These are phyloP conservation scores for Cotesia chilonis DNA, from an alignment of 1,140 invertebrate species.

Conservation along the genomic window DNA sequence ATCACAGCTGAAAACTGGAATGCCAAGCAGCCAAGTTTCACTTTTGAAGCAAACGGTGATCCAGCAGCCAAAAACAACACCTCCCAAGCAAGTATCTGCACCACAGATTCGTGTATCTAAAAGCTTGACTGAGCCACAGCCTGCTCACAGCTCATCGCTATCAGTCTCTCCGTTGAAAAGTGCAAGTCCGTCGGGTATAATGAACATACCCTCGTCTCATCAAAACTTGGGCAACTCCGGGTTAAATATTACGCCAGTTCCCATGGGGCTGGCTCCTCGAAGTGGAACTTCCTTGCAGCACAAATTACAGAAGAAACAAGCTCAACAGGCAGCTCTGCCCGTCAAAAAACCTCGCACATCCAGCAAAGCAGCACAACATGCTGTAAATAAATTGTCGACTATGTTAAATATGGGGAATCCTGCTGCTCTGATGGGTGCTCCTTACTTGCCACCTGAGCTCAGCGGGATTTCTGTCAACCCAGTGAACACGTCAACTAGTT, in stretches of 20 bases:
- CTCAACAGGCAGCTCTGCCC: conserved; percentile 44
- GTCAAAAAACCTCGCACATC: conserved; percentile 44
- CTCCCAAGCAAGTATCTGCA: conserved; percentile 48
- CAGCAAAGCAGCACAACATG: conserved; percentile 8
- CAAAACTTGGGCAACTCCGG: conserved; percentile 35
- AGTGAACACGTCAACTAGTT: conserved; percentile 32
- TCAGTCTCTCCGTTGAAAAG: conserved; percentile 46
- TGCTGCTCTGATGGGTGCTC: conserved; percentile 37
- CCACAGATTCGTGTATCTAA: conserved; percentile 58
- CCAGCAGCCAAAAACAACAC: conserved; percentile 43
- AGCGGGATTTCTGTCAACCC: conserved; percentile 53
- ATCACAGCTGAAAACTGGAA: conserved; percentile 35
- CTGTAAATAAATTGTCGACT: conserved; percentile 15
- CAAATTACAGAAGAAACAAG: conserved; percentile 57
- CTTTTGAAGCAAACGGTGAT: conserved; percentile 51
- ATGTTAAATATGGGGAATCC: conserved; percentile 39
- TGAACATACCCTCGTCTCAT: conserved; percentile 34
- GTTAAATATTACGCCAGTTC: conserved; percentile 44
- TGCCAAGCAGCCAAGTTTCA: conserved; percentile 46
- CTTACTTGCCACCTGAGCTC: conserved; percentile 48
- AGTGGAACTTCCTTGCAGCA: conserved; percentile 53
- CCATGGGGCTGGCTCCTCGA: conserved; percentile 43
- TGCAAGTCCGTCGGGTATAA: conserved; percentile 31
- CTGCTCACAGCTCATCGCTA: conserved; percentile 50
- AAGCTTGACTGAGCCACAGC: conserved; percentile 52